Evolutionary conservation across 1,140 invertebrate genomes (phyloP).

Genomic region (Bombyx mandarina): DNA sequence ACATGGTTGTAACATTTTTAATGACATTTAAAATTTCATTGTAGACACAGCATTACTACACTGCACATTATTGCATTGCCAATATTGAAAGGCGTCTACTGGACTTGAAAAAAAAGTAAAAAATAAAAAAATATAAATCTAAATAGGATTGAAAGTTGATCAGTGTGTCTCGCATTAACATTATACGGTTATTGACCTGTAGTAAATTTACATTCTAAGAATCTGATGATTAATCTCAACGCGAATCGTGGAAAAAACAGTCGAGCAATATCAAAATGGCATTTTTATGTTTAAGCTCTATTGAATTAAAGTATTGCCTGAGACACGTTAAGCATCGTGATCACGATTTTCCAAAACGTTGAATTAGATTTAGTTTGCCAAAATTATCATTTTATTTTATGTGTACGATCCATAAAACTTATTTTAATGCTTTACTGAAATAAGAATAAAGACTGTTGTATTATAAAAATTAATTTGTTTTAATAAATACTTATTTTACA

Average conservation of each 20-base stretch:
- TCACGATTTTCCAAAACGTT: not conserved
- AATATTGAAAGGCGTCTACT: too few species aligned
- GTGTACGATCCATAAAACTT: slow-evolving; percentile 40
- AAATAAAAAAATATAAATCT: too few species aligned
- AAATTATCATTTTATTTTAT: slow-evolving; percentile 49
- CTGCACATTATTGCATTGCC: too few species aligned
- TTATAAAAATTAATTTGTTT: slow-evolving; percentile 55
- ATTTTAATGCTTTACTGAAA: slow-evolving; percentile 57
- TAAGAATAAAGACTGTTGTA: slow-evolving; percentile 71
- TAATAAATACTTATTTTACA: slow-evolving; percentile 42
- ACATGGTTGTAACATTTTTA: slow-evolving; percentile 33
- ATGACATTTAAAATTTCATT: too few species aligned
- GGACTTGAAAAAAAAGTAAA: too few species aligned
- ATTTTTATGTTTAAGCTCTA: slow-evolving; percentile 66
- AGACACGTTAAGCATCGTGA: slow-evolving; percentile 3
- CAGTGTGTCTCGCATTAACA: slow-evolving; percentile 52
- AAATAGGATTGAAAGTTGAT: too few species aligned
- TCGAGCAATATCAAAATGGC: slow-evolving; percentile 69
- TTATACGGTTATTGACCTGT: slow-evolving; percentile 53
- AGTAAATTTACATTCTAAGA: slow-evolving; percentile 51
- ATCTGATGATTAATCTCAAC: slow-evolving; percentile 18
- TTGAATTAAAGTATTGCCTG: slow-evolving; percentile 24
- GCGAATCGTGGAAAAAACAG: slow-evolving; percentile 1
- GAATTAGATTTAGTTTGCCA: slow-evolving; percentile 37
- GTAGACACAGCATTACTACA: too few species aligned